Base-by-base conservation (phyloP, 1,140 invertebrate species). In the Bombus breviceps region DNA sequence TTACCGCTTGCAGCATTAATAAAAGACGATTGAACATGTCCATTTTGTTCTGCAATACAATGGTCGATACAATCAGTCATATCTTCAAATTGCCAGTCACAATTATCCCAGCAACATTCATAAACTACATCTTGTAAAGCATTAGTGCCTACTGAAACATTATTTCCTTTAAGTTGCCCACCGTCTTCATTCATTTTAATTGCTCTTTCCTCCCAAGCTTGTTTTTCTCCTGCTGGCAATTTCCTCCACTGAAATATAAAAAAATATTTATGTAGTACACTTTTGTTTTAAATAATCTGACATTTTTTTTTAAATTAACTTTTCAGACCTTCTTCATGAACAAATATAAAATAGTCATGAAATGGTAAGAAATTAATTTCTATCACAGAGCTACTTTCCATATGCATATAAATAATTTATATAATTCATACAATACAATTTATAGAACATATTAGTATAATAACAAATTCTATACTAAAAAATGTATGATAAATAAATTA, bases 31-130 rank as follows among this genome's bases (percentile, higher is more conserved):
- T 96, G 95, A 3, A 96, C 96, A 89, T 97, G 97, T n/a, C 97
- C 97, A 86, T 93, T 95, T 83, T 94, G 94, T 91, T 98, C 98
- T 2, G 96, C 96, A 77, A 98, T 96, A 90, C 98, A 97, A 94
- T 99, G 98, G 84, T 99, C 98, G 88, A 98, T 97, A 88, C 98
- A 98, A 94, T 99, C 98, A 3, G 96, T 93, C 75, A 98, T 96
- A 89, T 99, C 98, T 93, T 99, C 98, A 93, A 99, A 99, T 95
- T 99, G 98, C 94, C 96, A 98, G 93, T 99, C 98, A 93, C 98
- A 99, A 77, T 97, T 97, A 89, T 98, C 98, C 98, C 98, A 99
- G 47, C 97, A 96, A 92, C 98, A 99, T 92, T 99, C 98, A 92
- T 97, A 99, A 9, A 98, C 97, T 90, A 96, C 93, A 91, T 96